phyloP scores from a whole-genome alignment of 2,797 vertebrate genomes.

The Bothrops alternatus region DNA sequence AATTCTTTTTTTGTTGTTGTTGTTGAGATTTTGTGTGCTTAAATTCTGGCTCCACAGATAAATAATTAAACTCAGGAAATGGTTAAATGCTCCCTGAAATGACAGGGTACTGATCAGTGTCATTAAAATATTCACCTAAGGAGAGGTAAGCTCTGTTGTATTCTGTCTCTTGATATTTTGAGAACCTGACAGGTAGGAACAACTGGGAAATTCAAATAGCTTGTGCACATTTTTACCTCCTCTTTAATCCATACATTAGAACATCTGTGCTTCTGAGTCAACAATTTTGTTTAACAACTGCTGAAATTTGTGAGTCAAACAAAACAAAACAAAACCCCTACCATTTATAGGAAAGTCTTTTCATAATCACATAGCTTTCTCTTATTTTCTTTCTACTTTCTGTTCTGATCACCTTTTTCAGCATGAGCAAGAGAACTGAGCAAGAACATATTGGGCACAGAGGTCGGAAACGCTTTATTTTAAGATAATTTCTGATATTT shows the following conservation, averaged over 20 bases:
- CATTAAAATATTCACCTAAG: constrained; percentile 13
- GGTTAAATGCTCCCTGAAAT: constrained; percentile 13
- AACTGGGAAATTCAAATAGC: not conserved
- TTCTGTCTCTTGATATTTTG: not conserved
- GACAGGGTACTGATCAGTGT: not conserved
- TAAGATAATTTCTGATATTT: not conserved
- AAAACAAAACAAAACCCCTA: not conserved
- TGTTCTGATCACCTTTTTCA: not conserved
- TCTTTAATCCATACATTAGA: not conserved
- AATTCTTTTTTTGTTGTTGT: not conserved
- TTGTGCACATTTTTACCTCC: not conserved
- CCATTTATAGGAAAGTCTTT: not conserved
- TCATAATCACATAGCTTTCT: not conserved
- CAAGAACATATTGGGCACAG: not conserved
- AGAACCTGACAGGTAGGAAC: not conserved
- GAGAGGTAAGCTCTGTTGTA: constrained; percentile 12
- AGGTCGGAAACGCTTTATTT: not conserved
- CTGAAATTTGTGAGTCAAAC: not conserved
- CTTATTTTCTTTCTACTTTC: not conserved
- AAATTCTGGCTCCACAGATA: not conserved
- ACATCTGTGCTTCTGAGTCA: not conserved
- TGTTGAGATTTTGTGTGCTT: not conserved
- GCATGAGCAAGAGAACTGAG: not conserved
- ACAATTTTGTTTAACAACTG: not conserved
- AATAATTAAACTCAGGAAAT: constrained; percentile 21